A percentile compares a stretch with the other conserved stretches of the same genome.
Conservation (phyloP, 23 tunicate species). For the Diplosoma virens region DNA sequence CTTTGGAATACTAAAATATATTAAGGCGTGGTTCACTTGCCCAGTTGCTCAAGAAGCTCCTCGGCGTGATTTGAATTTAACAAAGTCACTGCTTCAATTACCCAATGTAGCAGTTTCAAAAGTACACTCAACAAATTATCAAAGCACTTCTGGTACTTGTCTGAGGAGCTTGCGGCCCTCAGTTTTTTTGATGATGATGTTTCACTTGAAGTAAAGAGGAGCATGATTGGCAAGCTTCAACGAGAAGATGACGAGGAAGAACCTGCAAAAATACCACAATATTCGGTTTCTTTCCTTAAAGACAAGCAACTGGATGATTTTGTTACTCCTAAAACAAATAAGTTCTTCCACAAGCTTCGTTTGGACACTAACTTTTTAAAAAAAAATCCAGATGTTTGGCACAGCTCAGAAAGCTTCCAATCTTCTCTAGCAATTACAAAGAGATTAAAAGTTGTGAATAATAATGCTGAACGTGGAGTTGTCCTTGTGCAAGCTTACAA, state of each 20-base stretch:
- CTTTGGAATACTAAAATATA: conserved; percentile 9
- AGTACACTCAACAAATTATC: no score
- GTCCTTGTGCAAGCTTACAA: conserved; percentile 12
- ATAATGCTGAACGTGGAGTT: conserved; percentile 31
- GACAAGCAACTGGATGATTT: not conserved
- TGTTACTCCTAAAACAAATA: conserved; percentile 1
- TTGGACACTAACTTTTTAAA: not conserved
- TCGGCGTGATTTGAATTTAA: no score
- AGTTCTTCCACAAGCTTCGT: conserved; percentile 18
- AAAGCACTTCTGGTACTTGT: conserved; percentile 12
- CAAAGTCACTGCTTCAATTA: no score
- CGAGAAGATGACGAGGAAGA: no score
- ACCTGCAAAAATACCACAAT: no score
- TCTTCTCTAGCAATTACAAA: not conserved
- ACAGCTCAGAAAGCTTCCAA: not conserved
- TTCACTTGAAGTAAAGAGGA: not conserved
- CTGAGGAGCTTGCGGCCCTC: conserved; percentile 14
- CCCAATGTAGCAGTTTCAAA: no score
- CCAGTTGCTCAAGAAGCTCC: conserved; percentile 13
- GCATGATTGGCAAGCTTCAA: no score
- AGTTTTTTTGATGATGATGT: not conserved
- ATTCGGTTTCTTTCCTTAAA: no score
- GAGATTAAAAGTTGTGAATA: conserved; percentile 12
- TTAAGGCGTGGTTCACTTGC: conserved; percentile 5
- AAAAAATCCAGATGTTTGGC: conserved; percentile 5